A percentile compares a stretch with the other conserved stretches of the same genome.
Evolutionary conservation across 2,888 invertebrate species (phyloP).

Genomic region (Thyatira batis): DNA sequence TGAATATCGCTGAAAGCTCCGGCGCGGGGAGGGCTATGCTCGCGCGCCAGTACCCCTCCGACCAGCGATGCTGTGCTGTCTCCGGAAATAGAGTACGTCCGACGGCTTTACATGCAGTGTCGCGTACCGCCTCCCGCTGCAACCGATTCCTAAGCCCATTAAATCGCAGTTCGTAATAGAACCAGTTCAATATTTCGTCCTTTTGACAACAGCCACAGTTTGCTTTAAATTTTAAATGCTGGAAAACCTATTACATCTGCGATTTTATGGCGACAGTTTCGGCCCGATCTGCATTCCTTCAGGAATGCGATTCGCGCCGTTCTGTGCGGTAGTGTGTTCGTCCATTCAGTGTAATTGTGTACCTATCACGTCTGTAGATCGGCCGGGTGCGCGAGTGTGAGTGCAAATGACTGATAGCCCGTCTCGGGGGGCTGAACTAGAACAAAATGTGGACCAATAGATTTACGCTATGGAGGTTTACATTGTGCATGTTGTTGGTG

Average conservation of each 20-base stretch:
- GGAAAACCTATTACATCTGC: slow-evolving; percentile 33
- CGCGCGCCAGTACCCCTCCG: slow-evolving; percentile 80
- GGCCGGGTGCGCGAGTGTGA: slow-evolving; percentile 78
- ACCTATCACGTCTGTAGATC: slow-evolving; percentile 68
- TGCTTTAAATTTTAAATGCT: background rate
- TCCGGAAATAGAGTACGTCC: slow-evolving; percentile 82
- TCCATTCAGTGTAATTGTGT: slow-evolving; percentile 69
- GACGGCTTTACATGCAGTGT: slow-evolving; percentile 57
- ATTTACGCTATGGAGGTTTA: slow-evolving; percentile 77
- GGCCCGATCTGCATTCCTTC: slow-evolving; percentile 64
- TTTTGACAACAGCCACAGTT: background rate
- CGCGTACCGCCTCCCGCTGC: slow-evolving; percentile 55
- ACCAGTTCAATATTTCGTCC: slow-evolving; percentile 9
- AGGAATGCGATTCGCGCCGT: slow-evolving; percentile 58
- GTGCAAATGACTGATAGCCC: slow-evolving; percentile 81
- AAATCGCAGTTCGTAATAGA: slow-evolving; percentile 67
- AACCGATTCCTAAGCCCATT: slow-evolving; percentile 55
- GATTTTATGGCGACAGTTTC: slow-evolving; percentile 56
- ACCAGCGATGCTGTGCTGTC: slow-evolving; percentile 83
- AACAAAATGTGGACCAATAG: slow-evolving; percentile 79
- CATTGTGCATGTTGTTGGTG: slow-evolving; percentile 75
- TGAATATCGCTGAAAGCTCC: slow-evolving; percentile 66
- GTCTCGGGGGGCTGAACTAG: slow-evolving; percentile 68
- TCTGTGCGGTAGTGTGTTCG: slow-evolving; percentile 34
- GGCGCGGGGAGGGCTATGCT: slow-evolving; percentile 57